Conservation (phyloP, 2,797 vertebrate genomes). For the Aselliscus stoliczkanus region DNA sequence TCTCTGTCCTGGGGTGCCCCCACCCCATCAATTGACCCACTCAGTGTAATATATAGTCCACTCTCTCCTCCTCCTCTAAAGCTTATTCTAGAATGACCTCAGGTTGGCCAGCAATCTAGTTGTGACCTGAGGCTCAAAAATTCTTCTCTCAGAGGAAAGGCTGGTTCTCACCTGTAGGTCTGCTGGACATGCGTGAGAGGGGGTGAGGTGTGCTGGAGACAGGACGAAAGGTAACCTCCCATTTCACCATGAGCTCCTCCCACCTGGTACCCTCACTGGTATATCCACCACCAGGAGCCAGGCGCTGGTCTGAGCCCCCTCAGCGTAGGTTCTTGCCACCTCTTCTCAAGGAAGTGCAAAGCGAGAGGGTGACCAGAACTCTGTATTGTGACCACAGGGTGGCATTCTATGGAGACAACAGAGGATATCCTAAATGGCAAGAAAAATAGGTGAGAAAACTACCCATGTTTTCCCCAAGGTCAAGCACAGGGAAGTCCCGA, state of each 20-base stretch:
- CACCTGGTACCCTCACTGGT: accelerated
- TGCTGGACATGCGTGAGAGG: accelerated
- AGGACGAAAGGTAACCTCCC: background rate
- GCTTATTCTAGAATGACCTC: accelerated
- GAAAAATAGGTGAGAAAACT: no score
- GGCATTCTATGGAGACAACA: no score
- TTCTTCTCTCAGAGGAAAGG: background rate
- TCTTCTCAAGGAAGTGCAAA: accelerated
- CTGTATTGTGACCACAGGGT: no score
- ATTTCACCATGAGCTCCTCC: no score
- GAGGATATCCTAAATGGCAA: background rate
- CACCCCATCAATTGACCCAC: accelerated
- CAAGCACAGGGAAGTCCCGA: no score
- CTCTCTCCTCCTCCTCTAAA: no score
- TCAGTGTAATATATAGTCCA: accelerated
- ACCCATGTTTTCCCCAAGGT: accelerated
- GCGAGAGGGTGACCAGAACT: accelerated
- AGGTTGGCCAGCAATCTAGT: accelerated
- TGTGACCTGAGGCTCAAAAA: no score
- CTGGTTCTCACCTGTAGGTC: no score
- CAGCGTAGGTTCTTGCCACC: accelerated
- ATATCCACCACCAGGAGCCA: accelerated
- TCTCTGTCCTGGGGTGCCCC: accelerated
- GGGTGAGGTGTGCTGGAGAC: accelerated
- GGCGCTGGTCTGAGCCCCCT: accelerated